phyloP scores from a whole-genome alignment of 2,888 invertebrate species.

The Vannuccia rotundouncinata region DNA sequence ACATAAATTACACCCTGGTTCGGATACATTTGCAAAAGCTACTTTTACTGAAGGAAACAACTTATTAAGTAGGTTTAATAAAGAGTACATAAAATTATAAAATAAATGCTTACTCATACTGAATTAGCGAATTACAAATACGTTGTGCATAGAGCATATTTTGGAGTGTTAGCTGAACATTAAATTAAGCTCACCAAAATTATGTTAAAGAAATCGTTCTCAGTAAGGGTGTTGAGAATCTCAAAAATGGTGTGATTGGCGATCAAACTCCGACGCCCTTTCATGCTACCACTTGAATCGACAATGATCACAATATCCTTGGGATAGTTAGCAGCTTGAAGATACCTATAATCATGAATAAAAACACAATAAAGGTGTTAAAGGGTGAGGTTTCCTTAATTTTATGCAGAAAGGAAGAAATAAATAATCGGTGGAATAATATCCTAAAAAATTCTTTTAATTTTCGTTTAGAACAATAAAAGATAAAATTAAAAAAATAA shows the following conservation, averaged over 20 bases:
- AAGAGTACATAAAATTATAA: slow-evolving; percentile 27
- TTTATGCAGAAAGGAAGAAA: too few relatives aligned
- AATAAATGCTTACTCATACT: not conserved
- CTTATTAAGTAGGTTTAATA: not conserved
- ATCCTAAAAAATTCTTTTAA: too few relatives aligned
- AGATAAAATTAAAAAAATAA: too few relatives aligned
- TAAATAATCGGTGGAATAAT: too few relatives aligned
- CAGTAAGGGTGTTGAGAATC: slow-evolving; percentile 85
- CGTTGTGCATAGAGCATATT: not conserved
- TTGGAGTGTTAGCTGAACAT: not conserved
- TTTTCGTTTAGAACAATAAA: too few relatives aligned
- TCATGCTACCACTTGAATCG: slow-evolving; percentile 94
- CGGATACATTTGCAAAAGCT: too few relatives aligned
- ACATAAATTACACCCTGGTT: too few relatives aligned
- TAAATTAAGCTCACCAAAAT: slow-evolving; percentile 61
- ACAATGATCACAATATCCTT: slow-evolving; percentile 91
- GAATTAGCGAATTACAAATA: not conserved
- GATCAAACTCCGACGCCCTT: slow-evolving; percentile 79
- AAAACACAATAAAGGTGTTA: slow-evolving; percentile 27
- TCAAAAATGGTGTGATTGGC: slow-evolving; percentile 78
- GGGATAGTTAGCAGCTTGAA: slow-evolving; percentile 91
- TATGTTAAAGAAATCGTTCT: slow-evolving; percentile 94
- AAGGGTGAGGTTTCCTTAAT: too few relatives aligned
- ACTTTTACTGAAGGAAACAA: too few relatives aligned
- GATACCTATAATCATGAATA: too few relatives aligned